phyloP scores from a whole-genome alignment of 2,797 vertebrate species.

The Moxostoma hubbsi region DNA sequence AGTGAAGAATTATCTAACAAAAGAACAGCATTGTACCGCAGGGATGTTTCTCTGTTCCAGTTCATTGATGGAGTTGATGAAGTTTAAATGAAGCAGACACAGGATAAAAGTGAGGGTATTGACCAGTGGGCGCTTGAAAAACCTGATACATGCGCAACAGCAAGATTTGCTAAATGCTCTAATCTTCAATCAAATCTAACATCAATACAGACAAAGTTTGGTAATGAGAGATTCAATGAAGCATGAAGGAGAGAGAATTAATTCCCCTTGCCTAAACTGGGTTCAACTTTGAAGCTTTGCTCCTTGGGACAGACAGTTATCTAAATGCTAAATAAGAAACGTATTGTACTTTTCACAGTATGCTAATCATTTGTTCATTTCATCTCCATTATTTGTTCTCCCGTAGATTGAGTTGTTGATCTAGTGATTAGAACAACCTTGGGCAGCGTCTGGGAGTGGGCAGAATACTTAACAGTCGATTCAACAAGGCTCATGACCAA shows the following conservation, averaged over 20 bases:
- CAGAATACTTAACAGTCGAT: slow-evolving; percentile 73
- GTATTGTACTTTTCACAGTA: slow-evolving; percentile 99
- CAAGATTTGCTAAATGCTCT: slow-evolving; percentile 99
- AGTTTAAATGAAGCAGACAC: slow-evolving; percentile 99
- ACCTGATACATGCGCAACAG: slow-evolving; percentile 95
- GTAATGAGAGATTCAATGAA: slow-evolving; percentile 99
- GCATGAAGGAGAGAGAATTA: slow-evolving; percentile 98
- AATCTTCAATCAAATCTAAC: slow-evolving; percentile 99
- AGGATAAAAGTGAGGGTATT: slow-evolving; percentile 99
- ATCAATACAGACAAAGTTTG: slow-evolving; percentile 99
- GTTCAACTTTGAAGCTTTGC: slow-evolving; percentile 99
- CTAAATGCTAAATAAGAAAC: slow-evolving; percentile 99
- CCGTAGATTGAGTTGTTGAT: slow-evolving; percentile 89
- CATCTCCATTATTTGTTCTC: slow-evolving; percentile 94
- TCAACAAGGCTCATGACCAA: slow-evolving; percentile 59
- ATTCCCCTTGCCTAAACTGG: slow-evolving; percentile 99
- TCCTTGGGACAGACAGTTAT: slow-evolving; percentile 98
- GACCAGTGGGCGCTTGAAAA: slow-evolving; percentile 95
- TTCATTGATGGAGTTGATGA: slow-evolving; percentile 99
- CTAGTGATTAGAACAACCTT: slow-evolving; percentile 93
- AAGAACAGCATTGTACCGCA: slow-evolving; percentile 93
- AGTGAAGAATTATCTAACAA: slow-evolving; percentile 96
- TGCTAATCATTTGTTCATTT: slow-evolving; percentile 99
- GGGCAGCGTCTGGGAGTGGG: slow-evolving; percentile 71
- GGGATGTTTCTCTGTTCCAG: slow-evolving; percentile 96